These are phyloP conservation scores for Callipepla squamata DNA, from an alignment of 2,113 vertebrate genomes.

Conservation along the genomic window DNA sequence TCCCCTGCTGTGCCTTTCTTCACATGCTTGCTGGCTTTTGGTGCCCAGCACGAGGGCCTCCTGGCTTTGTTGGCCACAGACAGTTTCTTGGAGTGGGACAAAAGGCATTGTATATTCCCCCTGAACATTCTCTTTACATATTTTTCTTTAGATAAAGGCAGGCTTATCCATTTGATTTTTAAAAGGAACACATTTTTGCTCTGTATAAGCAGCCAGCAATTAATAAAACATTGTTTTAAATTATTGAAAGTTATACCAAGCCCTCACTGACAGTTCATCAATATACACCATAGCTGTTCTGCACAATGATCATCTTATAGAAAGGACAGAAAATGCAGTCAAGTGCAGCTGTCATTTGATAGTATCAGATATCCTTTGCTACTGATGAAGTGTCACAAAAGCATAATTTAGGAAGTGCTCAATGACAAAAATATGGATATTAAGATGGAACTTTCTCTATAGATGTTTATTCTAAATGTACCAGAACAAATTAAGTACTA, in stretches of 20 bases:
- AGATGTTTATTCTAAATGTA: background rate
- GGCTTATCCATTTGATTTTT: background rate
- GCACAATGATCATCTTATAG: background rate
- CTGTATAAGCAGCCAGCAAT: background rate
- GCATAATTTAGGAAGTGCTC: background rate
- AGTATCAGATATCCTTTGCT: background rate
- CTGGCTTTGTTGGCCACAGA: background rate
- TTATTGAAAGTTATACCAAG: background rate
- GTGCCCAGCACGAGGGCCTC: background rate
- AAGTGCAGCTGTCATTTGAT: background rate
- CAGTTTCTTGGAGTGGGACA: background rate
- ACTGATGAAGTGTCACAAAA: slow-evolving; percentile 6
- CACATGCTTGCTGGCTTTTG: background rate
- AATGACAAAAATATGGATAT: slow-evolving; percentile 3
- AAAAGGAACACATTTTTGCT: background rate
- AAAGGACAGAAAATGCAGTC: background rate
- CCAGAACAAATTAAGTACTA: background rate
- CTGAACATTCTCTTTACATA: background rate
- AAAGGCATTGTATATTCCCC: background rate
- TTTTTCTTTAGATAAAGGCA: background rate
- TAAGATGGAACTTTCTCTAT: background rate
- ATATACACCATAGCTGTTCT: background rate
- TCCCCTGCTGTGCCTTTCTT: background rate
- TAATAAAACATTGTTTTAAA: slow-evolving; percentile 9
- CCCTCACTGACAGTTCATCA: background rate